Evolutionary conservation across 1,140 invertebrate genomes (phyloP), one percentile per base, ranked within the genome.

Genomic region (Heliothis virescens): DNA sequence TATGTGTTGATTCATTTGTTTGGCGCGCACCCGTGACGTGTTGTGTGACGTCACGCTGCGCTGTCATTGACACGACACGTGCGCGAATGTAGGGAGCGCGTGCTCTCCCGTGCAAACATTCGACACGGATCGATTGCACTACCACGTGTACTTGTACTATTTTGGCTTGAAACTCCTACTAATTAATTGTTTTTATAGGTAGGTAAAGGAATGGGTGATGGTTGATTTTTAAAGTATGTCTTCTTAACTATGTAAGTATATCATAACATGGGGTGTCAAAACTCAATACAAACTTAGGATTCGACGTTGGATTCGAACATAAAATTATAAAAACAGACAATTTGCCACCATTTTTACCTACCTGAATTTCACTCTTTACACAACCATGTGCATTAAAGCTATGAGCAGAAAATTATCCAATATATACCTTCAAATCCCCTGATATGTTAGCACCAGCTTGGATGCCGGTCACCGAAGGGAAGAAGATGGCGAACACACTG

Each of bases 391-490:
- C 21, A 26, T n/a, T 26, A 26, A 26, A 26, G 21, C 1, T 26
- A 26, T 26, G 21, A 26, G 34, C 9, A 41, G 34, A 7, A 47
- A 48, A 48, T 13, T 0, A 50, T 21, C n/a, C 0, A 41, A 48
- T 92, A n/a, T n/a, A n/a, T n/a, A 98, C 97, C 95, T 98, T 99
- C 0, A 99, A 95, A 95, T 99, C 99, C 16, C 99, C 99, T 60
- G 98, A 99, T 80, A 98, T 97, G 88, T 99, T 99, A 0, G 98
- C 99, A 0, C 99, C 99, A 15, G 99, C 99, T 93, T 99, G 97
- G 71, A 99, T 99, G 26, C 99, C 99, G 10, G 99, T 99, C 0
- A 99, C 98, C 2, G 98, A 99, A 2, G 99, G 98, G 89, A 99
- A 99, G 93, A 99, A 99, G 79, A 99, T 98, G 2, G 98, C 97